These are phyloP conservation scores for Pocillopora verrucosa DNA, from an alignment of 64 coral and sea anemone genomes.

Conservation along the genomic window DNA sequence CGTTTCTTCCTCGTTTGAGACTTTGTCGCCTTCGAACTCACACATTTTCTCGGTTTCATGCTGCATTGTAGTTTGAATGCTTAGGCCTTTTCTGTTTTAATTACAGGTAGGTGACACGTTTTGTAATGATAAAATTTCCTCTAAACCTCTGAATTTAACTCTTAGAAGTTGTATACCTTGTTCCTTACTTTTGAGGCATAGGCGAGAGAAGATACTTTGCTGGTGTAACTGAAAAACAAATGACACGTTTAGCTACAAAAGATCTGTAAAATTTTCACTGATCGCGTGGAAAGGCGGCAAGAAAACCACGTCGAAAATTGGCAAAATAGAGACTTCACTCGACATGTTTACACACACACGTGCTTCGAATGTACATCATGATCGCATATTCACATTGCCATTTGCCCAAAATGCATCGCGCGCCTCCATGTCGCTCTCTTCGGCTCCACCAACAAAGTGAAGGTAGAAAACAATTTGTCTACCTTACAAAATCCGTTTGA, in stretches of 20 bases:
- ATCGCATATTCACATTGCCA: slow-evolving; percentile 50
- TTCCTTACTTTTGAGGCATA: too few species aligned
- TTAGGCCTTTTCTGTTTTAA: neutral
- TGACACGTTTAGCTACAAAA: too few species aligned
- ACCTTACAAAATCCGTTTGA: slow-evolving; percentile 60
- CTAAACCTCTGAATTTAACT: neutral
- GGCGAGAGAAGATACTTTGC: too few species aligned
- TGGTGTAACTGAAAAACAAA: too few species aligned
- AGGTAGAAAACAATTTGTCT: slow-evolving; percentile 11
- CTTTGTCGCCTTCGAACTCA: neutral
- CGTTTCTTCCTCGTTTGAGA: neutral
- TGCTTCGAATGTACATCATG: slow-evolving; percentile 24
- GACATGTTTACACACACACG: slow-evolving; percentile 29
- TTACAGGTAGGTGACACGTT: too few species aligned
- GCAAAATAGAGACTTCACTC: neutral
- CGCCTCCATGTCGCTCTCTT: slow-evolving; percentile 59
- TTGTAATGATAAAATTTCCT: neutral
- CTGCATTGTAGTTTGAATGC: neutral
- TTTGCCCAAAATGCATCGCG: slow-evolving; percentile 70
- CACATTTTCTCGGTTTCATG: neutral
- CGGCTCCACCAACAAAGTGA: slow-evolving; percentile 49
- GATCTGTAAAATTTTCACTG: neutral
- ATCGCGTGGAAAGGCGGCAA: neutral
- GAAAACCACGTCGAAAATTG: neutral
- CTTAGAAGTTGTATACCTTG: neutral